These are phyloP conservation scores for Sebastes iracundus DNA, from an alignment of 2,797 vertebrate genomes.

Conservation along the genomic window DNA sequence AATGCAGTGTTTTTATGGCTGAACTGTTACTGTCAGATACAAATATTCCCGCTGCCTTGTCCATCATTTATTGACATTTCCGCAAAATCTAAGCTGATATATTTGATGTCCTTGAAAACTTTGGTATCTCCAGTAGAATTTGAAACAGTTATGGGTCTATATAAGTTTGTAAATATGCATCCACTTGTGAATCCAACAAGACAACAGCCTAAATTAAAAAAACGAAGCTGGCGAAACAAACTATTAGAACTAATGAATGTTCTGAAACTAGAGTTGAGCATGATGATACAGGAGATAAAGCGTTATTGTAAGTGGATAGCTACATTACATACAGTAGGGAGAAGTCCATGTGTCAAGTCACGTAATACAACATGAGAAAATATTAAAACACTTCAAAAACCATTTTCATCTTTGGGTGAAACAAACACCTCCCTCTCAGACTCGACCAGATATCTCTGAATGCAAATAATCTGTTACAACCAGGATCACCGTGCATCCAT, in stretches of 20 bases:
- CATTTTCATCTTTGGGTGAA: not conserved
- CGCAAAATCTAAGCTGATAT: slow-evolving; percentile 2
- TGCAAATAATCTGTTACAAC: slow-evolving; percentile 29
- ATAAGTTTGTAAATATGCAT: not conserved
- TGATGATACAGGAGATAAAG: not conserved
- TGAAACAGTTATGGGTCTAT: not conserved
- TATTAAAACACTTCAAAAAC: not conserved
- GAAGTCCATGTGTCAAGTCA: fast-evolving
- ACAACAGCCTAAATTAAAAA: not conserved
- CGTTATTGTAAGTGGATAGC: not conserved
- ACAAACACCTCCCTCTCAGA: not conserved
- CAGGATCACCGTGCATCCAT: slow-evolving; percentile 29
- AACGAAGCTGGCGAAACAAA: not conserved
- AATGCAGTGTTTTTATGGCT: not conserved
- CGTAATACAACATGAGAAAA: not conserved
- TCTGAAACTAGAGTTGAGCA: not conserved
- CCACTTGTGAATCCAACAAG: not conserved
- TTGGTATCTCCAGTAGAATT: not conserved
- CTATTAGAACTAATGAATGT: not conserved
- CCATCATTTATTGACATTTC: slow-evolving; percentile 27
- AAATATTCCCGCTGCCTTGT: slow-evolving; percentile 4
- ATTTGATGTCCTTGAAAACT: not conserved
- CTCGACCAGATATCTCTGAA: slow-evolving; percentile 17
- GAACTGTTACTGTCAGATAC: slow-evolving; percentile 25
- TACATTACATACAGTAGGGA: not conserved